phyloP scores from a whole-genome alignment of 1,140 invertebrate genomes.

The Bombyx mori region ASM3026992v2 NC_085115.1:645501-646000 shows the following conservation, averaged over 20 bases:
- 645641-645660: constrained; percentile 64
- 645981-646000: constrained; percentile 57
- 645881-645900: constrained; percentile 16
- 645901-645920: constrained; percentile 19
- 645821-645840: constrained; percentile 63
- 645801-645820: constrained; percentile 57
- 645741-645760: constrained; percentile 58
- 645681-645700: constrained; percentile 68
- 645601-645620: no score
- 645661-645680: constrained; percentile 69
- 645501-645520: constrained; percentile 11
- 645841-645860: constrained; percentile 60
- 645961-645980: constrained; percentile 47
- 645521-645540: constrained; percentile 6
- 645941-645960: background rate
- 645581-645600: constrained; percentile 9
- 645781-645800: constrained; percentile 65
- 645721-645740: constrained; percentile 58
- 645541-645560: constrained; percentile 24
- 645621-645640: constrained; percentile 8
- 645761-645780: constrained; percentile 36
- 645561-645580: constrained; percentile 17
- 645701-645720: constrained; percentile 67
- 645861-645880: constrained; percentile 22
- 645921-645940: constrained; percentile 25